phyloP scores from a whole-genome alignment of 2,888 invertebrate species.

The Eurytoma californica region DNA sequence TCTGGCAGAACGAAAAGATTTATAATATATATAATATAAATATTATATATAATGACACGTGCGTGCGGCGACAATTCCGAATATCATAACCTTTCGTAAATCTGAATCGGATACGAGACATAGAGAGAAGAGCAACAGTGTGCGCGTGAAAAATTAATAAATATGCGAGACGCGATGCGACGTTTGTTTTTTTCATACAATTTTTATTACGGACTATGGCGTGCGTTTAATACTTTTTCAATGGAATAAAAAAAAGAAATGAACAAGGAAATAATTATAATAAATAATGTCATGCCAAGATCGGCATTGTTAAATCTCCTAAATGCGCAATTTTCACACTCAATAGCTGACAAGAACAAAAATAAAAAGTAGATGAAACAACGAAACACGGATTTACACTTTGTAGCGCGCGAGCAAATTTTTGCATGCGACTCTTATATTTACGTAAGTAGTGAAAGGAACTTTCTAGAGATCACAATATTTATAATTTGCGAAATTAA shows the following conservation, averaged over 20 bases:
- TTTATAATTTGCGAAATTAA: constrained; percentile 18
- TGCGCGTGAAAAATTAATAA: constrained; percentile 45
- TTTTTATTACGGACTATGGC: constrained; percentile 61
- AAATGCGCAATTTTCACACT: constrained; percentile 48
- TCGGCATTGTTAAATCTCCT: constrained; percentile 38
- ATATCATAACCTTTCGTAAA: constrained; percentile 35
- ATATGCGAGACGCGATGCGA: constrained; percentile 41
- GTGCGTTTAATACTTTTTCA: constrained; percentile 71
- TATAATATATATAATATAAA: constrained; percentile 5
- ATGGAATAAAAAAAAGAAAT: constrained; percentile 41
- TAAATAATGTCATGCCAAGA: constrained; percentile 28
- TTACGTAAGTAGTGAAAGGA: constrained; percentile 34
- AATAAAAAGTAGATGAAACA: constrained; percentile 51
- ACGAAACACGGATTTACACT: constrained; percentile 54
- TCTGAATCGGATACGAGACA: constrained; percentile 22
- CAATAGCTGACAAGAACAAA: constrained; percentile 33
- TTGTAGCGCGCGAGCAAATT: constrained; percentile 47
- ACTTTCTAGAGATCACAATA: constrained; percentile 47
- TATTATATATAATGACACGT: neutral
- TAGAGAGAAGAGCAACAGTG: constrained; percentile 19
- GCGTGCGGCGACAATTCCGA: constrained; percentile 31
- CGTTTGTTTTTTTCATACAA: constrained; percentile 55
- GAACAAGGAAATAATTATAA: constrained; percentile 39
- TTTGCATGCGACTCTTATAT: constrained; percentile 40
- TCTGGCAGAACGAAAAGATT: constrained; percentile 18